Conservation (phyloP, 2,113 vertebrate genomes). For the Eptesicus fuscus region DNA sequence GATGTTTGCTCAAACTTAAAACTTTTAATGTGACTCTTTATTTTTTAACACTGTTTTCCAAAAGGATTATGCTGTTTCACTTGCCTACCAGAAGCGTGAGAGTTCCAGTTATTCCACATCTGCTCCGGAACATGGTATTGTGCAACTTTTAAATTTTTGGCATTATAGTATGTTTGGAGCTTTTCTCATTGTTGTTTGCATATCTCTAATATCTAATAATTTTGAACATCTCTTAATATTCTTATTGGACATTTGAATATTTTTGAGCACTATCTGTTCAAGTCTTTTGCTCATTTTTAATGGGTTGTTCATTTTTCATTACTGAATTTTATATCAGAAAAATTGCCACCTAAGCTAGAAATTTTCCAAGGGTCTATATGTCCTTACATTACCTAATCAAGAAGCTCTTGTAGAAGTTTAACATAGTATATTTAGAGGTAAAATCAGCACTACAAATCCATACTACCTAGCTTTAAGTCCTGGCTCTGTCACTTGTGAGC, state of each 20-base stretch:
- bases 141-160: neutral
- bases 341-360: neutral
- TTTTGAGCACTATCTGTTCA: neutral
- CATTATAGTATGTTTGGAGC: neutral
- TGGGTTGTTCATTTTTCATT: neutral
- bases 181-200: neutral
- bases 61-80: neutral
- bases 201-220: neutral
- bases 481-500: neutral
- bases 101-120: neutral
- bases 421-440: neutral
- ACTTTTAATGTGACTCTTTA: neutral
- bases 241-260: neutral
- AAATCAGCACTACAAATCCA: neutral
- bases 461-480: neutral
- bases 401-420: conserved; percentile 9
- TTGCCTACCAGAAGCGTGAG: neutral
- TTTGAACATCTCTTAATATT: neutral
- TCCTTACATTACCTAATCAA: neutral
- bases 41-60: neutral
- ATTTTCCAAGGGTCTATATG: neutral
- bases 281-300: neutral
- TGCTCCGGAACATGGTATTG: neutral
- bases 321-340: conserved; percentile 24
- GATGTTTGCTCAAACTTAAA: neutral